These are phyloP conservation scores for Drosophila dives DNA, from an alignment of 2,888 invertebrate species.

Conservation along the genomic window DNA sequence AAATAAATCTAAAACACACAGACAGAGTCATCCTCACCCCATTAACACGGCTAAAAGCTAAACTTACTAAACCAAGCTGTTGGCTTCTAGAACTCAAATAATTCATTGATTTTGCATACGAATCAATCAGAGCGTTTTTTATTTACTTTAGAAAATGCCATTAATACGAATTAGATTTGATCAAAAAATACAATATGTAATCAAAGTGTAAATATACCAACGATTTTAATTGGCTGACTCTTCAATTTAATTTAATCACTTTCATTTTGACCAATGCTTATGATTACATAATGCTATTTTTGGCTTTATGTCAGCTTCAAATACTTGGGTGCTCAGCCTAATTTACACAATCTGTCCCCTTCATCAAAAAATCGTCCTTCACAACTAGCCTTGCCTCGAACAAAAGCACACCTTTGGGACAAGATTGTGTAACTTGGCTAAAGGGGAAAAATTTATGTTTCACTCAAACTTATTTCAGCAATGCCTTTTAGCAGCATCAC, in stretches of 20 bases:
- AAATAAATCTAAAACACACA: conserved; percentile 5
- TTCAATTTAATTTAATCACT: conserved; percentile 17
- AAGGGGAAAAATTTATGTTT: conserved; percentile 48
- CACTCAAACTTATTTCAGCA: conserved; percentile 58
- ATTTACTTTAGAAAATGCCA: conserved; percentile 12
- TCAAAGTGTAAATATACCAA: not conserved
- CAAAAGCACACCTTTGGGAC: conserved; percentile 60
- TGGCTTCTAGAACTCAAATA: conserved; percentile 25
- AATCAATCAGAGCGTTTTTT: conserved; percentile 7
- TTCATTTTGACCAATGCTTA: conserved; percentile 25
- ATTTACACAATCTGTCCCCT: conserved; percentile 65
- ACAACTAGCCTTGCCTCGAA: not conserved
- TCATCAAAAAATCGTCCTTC: not conserved
- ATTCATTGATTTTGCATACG: conserved; percentile 40
- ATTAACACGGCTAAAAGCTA: conserved; percentile 14
- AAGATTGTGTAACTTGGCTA: conserved; percentile 69
- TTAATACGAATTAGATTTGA: conserved; percentile 42
- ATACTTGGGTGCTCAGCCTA: no score
- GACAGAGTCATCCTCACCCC: not conserved
- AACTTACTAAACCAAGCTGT: conserved; percentile 14
- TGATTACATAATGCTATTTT: conserved; percentile 70
- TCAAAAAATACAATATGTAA: not conserved
- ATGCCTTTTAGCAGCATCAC: conserved; percentile 61
- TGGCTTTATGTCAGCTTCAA: conserved; percentile 66
- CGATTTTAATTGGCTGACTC: conserved; percentile 10